Evolutionary conservation across 1,140 invertebrate species (phyloP).

Genomic region (Sitodiplosis mosellana): DNA sequence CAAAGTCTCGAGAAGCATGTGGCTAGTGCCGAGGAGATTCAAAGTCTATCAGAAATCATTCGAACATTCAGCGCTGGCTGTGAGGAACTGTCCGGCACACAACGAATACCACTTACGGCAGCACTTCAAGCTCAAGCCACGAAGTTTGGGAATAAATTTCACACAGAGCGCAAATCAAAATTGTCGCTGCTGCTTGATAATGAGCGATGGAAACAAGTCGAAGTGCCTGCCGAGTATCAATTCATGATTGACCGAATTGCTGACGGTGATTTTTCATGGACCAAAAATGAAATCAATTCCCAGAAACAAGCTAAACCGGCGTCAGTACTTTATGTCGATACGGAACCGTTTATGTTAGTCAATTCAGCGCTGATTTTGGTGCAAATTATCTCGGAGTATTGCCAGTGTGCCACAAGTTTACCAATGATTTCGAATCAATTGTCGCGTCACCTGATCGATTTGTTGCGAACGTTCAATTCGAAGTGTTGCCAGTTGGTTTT

Average conservation of each 20-base stretch:
- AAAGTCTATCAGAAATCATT: conserved; percentile 55
- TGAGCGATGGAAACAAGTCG: conserved; percentile 87
- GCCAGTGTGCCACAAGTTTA: conserved; percentile 51
- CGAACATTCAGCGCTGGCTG: conserved; percentile 61
- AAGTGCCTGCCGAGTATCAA: conserved; percentile 76
- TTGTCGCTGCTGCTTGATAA: conserved; percentile 67
- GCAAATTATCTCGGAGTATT: conserved; percentile 80
- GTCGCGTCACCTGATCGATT: conserved; percentile 66
- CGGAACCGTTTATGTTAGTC: conserved; percentile 71
- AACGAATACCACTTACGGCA: conserved; percentile 58
- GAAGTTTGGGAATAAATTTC: conserved; percentile 81
- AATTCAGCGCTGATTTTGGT: conserved; percentile 68
- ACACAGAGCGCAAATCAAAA: conserved; percentile 72
- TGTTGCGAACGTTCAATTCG: conserved; percentile 81
- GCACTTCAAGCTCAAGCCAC: conserved; percentile 76
- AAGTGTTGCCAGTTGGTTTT: conserved; percentile 84
- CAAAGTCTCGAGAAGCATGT: conserved; percentile 46
- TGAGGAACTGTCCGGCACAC: conserved; percentile 56
- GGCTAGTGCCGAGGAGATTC: conserved; percentile 53
- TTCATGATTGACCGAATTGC: conserved; percentile 57
- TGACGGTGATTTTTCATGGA: conserved; percentile 24
- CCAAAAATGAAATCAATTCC: conserved; percentile 25
- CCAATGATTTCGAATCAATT: conserved; percentile 43
- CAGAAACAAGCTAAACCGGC: conserved; percentile 9
- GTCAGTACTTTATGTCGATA: conserved; percentile 48